Percentiles rank a stretch among this genome's conserved stretches.
Evolutionary conservation across 64 coral and sea anemone species (phyloP).

Genomic region (Montipora foliosa): DNA sequence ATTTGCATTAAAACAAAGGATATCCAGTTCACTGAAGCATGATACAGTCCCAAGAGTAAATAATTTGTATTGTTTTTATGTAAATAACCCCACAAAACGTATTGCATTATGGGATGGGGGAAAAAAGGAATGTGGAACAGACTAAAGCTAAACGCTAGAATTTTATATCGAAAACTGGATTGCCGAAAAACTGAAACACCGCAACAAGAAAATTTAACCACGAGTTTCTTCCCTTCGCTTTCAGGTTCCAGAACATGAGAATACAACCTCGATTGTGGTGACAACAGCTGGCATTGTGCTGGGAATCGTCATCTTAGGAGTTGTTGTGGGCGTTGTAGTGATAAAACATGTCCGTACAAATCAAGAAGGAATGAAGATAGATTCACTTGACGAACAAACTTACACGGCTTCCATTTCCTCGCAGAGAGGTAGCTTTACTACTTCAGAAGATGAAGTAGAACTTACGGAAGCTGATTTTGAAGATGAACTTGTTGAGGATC

Average conservation of each 20-base stretch:
- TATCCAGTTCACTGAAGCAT: too few relatives aligned
- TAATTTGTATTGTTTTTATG: too few relatives aligned
- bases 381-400: slow-evolving; percentile 72
- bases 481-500: slow-evolving; percentile 95
- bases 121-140: too few relatives aligned
- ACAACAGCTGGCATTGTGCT: slow-evolving; percentile 83
- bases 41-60: too few relatives aligned
- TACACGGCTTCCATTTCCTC: slow-evolving; percentile 74
- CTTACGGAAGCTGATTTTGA: slow-evolving; percentile 88
- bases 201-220: neutral
- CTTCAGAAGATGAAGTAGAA: slow-evolving; percentile 89
- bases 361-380: slow-evolving; percentile 41
- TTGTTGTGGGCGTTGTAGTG: slow-evolving; percentile 58
- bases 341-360: slow-evolving; percentile 51
- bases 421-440: slow-evolving; percentile 85
- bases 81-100: too few relatives aligned
- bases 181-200: too few relatives aligned
- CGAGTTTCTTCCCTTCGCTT: neutral
- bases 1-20: too few relatives aligned
- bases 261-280: slow-evolving; percentile 68
- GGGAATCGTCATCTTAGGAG: slow-evolving; percentile 65
- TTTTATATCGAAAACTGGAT: too few relatives aligned
- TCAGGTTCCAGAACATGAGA: slow-evolving; percentile 81
- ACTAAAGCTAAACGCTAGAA: too few relatives aligned
- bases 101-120: too few relatives aligned